Evolutionary conservation across 2,888 invertebrate genomes (phyloP), one percentile per base, ranked within the genome.

Genomic region (Pterostichus madidus): DNA sequence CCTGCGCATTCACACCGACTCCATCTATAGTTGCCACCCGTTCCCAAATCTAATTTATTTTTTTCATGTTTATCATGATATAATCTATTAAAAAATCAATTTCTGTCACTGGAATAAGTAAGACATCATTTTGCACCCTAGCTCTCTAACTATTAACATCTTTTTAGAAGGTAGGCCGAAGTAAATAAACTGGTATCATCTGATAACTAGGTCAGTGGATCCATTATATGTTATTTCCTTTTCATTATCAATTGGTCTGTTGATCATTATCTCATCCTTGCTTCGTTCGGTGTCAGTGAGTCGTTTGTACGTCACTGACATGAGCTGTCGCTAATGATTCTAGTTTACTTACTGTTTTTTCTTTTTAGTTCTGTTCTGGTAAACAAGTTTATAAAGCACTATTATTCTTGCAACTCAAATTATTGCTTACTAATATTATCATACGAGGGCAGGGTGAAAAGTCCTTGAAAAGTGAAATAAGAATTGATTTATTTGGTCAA

Each of bases 201-300:
- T 64, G 35, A 64, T 64, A 64, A 64, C 64, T 64, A n/a, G 64
- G 64, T 64, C 64, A 64, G 11, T 64, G 64, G 35, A 64, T 64
- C 64, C 64, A 64, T 64, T 64, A 35, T 64, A 32, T 64, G 64
- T 64, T 64, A 64, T 64, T 64, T 64, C 64, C 64, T 64, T 64
- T 64, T 64, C 64, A 64, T 64, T 64, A 39, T 64, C 39, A 64
- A 64, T 64, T 64, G 35, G 64, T 39, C 64, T 64, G 49, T 49
- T n/a, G 64, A 64, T 64, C 64, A 64, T 64, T 39, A 64, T 64
- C 35, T 64, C 64, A 13, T 39, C 64, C n/a, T 39, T n/a, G 11
- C 35, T 31, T 32, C 49, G 13, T n/a, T 49, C 49, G 24, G 24
- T 24, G 24, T 24, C 24, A 24, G 2, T 24, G 24, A 39, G 39